Evolutionary conservation across 2,888 invertebrate species (phyloP), one percentile per base, ranked within the genome.

Genomic region (Pedicia rivosa): DNA sequence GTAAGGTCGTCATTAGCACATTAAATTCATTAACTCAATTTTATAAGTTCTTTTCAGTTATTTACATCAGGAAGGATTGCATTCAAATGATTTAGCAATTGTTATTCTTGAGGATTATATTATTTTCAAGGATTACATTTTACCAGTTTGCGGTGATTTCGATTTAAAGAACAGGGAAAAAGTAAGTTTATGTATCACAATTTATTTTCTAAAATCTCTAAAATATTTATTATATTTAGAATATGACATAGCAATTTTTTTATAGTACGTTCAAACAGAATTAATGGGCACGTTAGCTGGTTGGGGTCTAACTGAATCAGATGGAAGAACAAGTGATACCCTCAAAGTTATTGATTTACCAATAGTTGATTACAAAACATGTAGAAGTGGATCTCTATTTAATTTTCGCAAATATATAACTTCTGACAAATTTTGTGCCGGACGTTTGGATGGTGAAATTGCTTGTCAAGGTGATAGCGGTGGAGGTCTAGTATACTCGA

Each of bases 341-440:
- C 28, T 47, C 15, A 42, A 42, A 37, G 19, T 38, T 14, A 34
- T 44, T 12, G 19, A 20, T 2, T 32, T 32, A 13, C 32, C 32
- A 13, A 20, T 20, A 4, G 32, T 32, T 22, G 32, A 32, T 22
- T 32, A 32, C 5, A 20, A 20, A n/a, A 25, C 37, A n/a, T 49
- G 49, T 34, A 41, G 31, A 15, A 40, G 41, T 10, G 29, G 26
- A 28, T 43, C 46, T 9, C 41, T 44, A 12, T 5, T 30, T 2
- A 35, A 34, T 16, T 44, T 42, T 27, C 38, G 42, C 10, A 40
- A 33, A 9, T 40, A 43, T 17, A 35, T 54, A 4, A 47, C 53
- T 0, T 29, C 38, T 14, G 57, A 58, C 44, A 58, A 57, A 45
- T 55, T 57, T 42, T 58, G 58, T 45, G 49, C 53, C 17, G 44